Base-by-base conservation (phyloP, 2,797 vertebrate genomes). In the Clarias pachynema region DNA sequence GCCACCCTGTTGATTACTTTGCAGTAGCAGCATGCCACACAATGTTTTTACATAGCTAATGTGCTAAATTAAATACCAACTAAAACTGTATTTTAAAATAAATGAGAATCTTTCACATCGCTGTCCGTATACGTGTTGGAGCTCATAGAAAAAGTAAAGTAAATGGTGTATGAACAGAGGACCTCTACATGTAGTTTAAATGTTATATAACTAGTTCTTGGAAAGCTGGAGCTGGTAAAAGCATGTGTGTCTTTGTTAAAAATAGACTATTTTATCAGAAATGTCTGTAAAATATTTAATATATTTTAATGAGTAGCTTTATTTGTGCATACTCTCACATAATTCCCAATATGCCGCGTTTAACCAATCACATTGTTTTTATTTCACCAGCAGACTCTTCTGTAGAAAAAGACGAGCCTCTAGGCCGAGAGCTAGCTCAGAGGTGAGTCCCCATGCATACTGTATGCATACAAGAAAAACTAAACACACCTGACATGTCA, bases 371-470 rank as follows among this genome's bases (percentile, higher is more conserved):
- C 34, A 78, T 86, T 3, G 63, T 79, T 57, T 86, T 77, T 92
- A 66, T 91, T 93, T 94, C 90, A 10, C 5, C 90, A 97, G 97
- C 95, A 89, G 95, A 95, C 0, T 56, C 87, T 88, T 91, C 91
- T 68, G 90, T 89, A 78, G 94, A 94, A 86, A 91, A 92, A 72
- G 95, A 96, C 87, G 94, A 92, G 5, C 87, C 84, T 22, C 81
- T 91, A 0, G 93, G 94, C 84, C 93, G 93, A 65, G 95, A 96
- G 62, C 89, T 94, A 62, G 91, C 91, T 72, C 94, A 94, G 91
- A 97, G 97, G 97, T 98, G 93, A 88, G 91, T 84, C 65, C 73
- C 24, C 9, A 31, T 22, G 60, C 57, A 62, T 31, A 65, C 49
- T 24, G 31, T 4, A 59, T 10, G 20, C 49, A 57, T 57, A 18